phyloP scores from a whole-genome alignment of 2,888 invertebrate genomes.

The Limnephilus marmoratus region DNA sequence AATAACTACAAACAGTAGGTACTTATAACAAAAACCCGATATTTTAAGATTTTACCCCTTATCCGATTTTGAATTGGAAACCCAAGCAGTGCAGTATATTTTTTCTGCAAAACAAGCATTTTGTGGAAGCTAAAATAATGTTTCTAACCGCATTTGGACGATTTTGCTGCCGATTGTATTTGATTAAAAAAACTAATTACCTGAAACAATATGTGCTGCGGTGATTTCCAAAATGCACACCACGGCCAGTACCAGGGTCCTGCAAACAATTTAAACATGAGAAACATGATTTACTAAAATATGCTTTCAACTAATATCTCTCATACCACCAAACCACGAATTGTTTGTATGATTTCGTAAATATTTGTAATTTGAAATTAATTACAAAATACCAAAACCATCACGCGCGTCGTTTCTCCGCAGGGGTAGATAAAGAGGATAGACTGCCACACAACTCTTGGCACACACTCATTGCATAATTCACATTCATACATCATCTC shows the following conservation, averaged over 20 bases:
- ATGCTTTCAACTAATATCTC: not conserved
- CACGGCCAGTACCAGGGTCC: constrained; percentile 82
- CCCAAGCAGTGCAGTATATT: too few species aligned
- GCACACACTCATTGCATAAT: too few species aligned
- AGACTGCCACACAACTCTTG: too few species aligned
- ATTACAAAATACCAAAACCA: not conserved
- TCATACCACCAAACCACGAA: not conserved
- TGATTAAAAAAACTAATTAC: constrained; percentile 67
- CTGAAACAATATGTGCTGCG: constrained; percentile 83
- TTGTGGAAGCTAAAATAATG: not conserved
- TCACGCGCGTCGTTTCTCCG: too few species aligned
- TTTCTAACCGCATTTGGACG: not conserved
- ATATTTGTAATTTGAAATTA: not conserved
- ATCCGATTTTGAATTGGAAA: too few species aligned
- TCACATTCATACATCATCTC: too few species aligned
- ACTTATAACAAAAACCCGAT: too few species aligned
- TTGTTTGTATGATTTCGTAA: not conserved
- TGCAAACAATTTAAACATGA: constrained; percentile 67
- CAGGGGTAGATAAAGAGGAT: too few species aligned
- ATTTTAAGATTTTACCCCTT: too few species aligned
- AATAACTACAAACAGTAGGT: too few species aligned
- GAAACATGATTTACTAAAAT: not conserved
- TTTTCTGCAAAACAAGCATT: not conserved
- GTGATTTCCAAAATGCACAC: constrained; percentile 85
- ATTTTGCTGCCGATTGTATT: not conserved